Conservation (phyloP, 2,113 vertebrate species). For the Sardina pilchardus region DNA sequence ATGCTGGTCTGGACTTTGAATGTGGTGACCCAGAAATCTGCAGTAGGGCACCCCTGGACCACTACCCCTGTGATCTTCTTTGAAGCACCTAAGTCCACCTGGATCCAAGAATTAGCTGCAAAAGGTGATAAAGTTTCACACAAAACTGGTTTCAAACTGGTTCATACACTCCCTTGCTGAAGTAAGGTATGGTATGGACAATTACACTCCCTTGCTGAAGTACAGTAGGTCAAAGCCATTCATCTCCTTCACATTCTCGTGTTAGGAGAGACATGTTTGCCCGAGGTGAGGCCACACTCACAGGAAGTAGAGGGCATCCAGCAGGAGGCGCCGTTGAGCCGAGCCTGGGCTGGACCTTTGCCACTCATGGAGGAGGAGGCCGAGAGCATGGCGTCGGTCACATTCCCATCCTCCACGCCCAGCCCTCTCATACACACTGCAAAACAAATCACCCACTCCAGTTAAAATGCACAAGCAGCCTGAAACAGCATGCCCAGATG, state of each 20-base stretch:
- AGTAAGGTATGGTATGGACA: no score
- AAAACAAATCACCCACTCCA: constrained; percentile 7
- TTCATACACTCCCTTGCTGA: no score
- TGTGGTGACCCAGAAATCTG: constrained; percentile 70
- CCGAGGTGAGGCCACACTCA: constrained; percentile 18
- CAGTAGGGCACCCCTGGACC: constrained; percentile 70
- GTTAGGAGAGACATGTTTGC: no score
- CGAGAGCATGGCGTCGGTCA: constrained; percentile 64
- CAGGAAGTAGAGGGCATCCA: constrained; percentile 66
- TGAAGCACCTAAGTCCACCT: constrained; percentile 61
- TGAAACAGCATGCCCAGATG: background rate
- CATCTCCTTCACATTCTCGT: no score
- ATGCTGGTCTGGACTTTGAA: constrained; percentile 72
- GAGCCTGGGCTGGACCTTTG: constrained; percentile 55
- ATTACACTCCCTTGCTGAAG: no score
- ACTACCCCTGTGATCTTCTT: constrained; percentile 74
- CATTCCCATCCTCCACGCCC: constrained; percentile 68
- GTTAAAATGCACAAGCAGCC: background rate
- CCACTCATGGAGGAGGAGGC: constrained; percentile 64
- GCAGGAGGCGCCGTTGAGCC: constrained; percentile 70
- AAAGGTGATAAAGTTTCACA: background rate
- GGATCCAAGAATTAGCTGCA: constrained; percentile 71
- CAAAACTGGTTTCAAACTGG: no score
- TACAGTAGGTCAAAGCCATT: no score
- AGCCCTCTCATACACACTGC: constrained; percentile 74